Base-by-base conservation (phyloP, 2,797 vertebrate species). In the Triplophysa yarkandensis region DNA sequence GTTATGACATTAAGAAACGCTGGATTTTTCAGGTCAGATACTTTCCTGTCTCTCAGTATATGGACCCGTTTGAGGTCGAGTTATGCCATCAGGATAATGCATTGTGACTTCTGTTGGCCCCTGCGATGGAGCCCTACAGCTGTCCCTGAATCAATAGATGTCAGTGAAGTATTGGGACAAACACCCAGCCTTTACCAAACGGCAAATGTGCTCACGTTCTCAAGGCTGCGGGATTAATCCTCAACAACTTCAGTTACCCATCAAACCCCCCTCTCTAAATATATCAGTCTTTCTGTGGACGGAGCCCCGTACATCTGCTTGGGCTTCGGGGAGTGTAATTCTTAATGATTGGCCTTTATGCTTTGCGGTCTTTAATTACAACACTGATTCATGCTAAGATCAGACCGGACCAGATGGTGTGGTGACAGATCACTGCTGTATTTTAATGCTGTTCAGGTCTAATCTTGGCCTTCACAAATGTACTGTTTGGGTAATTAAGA, bases 321-420 rank as follows among this genome's bases (percentile, higher is more conserved):
- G 93, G 93, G 93, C 95, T 94, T 95, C 32, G 50, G 44, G 46
- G 46, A 95, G 94, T 95, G 95, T 96, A 94, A 87, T 85, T 89
- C 89, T 89, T 96, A 95, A 96, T 96, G 96, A 96, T 93, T 95
- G 93, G 93, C 94, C 95, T 96, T 96, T 93, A 94, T 98, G 94
- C 95, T 95, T 93, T 96, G 95, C 93, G 91, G 93, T 94, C 95
- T 95, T 97, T 91, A 90, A 91, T 91, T 91, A 91, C 89, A 91
- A 89, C 87, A 85, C 86, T 88, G 90, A 90, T 90, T 89, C 89
- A 86, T 86, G 87, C 85, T 44, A 68, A 64, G 89, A 89, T 88
- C 89, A 52, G 50, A 52, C 87, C 86, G 77, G 84, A 87, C 83
- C 86, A 91, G 86, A 88, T 89, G 83, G 83, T 86, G 87, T 86